These are phyloP conservation scores for Xerus rutilus DNA, from an alignment of 2,797 vertebrate genomes.

Conservation along the genomic window DNA sequence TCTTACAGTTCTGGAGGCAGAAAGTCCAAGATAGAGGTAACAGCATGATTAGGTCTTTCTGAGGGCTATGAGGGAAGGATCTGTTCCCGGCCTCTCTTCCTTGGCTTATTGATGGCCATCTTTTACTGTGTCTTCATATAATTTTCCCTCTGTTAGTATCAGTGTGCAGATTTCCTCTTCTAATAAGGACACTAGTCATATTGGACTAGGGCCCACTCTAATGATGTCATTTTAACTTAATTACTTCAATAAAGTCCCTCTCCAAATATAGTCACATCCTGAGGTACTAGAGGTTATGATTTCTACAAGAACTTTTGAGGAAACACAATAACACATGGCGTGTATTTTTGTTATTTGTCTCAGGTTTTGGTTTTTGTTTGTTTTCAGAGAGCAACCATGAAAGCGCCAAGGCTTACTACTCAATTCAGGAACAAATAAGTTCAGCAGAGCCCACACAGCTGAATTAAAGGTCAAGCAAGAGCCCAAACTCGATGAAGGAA, in stretches of 20 bases:
- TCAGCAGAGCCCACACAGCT: not conserved
- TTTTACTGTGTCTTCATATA: not conserved
- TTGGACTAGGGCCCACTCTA: not conserved
- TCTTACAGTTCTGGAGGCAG: not conserved
- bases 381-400: not conserved
- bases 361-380: not conserved
- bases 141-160: not conserved
- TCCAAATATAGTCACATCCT: not conserved
- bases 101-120: too few relatives aligned
- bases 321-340: not conserved
- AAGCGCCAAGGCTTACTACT: not conserved
- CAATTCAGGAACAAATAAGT: conserved; percentile 39
- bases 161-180: not conserved
- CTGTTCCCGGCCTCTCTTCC: not conserved
- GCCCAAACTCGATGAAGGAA: not conserved
- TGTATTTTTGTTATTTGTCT: not conserved
- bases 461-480: conserved; percentile 44
- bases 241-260: not conserved
- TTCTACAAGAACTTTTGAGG: not conserved
- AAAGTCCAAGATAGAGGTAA: not conserved
- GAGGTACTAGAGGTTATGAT: not conserved
- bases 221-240: not conserved
- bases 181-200: not conserved
- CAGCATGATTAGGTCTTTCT: not conserved
- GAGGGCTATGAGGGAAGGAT: not conserved